These are phyloP conservation scores for Drosophila obscura DNA, from an alignment of 1,140 invertebrate genomes.

Conservation along the genomic window DNA sequence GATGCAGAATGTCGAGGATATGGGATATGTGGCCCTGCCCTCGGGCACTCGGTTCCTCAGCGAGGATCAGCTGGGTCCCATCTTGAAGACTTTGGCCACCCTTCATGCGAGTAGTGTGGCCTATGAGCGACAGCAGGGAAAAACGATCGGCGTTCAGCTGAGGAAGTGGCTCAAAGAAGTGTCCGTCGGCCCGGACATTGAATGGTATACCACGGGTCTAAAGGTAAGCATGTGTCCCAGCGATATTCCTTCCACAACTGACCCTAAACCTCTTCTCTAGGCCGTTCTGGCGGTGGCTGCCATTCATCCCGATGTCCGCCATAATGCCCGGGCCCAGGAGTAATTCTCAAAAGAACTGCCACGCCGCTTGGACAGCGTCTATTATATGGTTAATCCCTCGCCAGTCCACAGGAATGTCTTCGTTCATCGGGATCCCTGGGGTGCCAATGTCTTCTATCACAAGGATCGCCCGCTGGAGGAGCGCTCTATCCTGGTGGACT, in stretches of 20 bases:
- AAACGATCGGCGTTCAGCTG: conserved; percentile 76
- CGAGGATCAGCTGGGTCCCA: conserved; percentile 61
- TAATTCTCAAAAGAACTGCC: conserved; percentile 71
- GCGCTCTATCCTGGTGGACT: conserved; percentile 86
- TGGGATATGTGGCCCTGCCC: conserved; percentile 71
- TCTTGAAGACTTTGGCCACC: conserved; percentile 79
- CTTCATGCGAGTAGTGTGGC: conserved; percentile 82
- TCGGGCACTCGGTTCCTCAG: conserved; percentile 43
- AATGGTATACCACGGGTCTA: conserved; percentile 68
- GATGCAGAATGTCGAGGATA: conserved; percentile 80
- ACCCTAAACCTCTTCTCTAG: conserved; percentile 16
- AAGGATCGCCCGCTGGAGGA: conserved; percentile 77
- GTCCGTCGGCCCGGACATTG: conserved; percentile 56
- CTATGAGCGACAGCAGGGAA: conserved; percentile 62
- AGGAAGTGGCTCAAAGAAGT: conserved; percentile 63
- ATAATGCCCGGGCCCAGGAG: conserved; percentile 33
- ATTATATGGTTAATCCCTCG: conserved; percentile 76
- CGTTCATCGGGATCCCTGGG: conserved; percentile 87
- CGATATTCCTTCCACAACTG: not conserved
- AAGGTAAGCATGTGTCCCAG: conserved; percentile 28
- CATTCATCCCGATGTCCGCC: conserved; percentile 51
- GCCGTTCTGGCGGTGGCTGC: conserved; percentile 60
- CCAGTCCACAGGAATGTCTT: conserved; percentile 85
- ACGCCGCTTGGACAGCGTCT: conserved; percentile 59
- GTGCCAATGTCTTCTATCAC: conserved; percentile 87